Evolutionary conservation across 2,888 invertebrate genomes (phyloP), one percentile per base, ranked within the genome.

Genomic region (Fragum fragum): DNA sequence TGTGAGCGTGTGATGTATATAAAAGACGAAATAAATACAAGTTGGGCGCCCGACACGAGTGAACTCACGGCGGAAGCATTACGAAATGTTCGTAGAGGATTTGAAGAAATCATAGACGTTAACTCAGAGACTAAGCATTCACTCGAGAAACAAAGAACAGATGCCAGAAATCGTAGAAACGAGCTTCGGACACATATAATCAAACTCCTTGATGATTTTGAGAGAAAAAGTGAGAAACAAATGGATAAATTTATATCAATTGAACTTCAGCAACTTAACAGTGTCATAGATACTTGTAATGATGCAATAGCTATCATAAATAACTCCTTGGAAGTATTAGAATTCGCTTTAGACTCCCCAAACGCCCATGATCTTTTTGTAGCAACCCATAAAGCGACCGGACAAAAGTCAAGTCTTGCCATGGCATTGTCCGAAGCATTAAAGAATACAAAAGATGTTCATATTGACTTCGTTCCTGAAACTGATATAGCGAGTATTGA

Each of bases 1-100:
- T 85, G 85, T 47, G 78, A 85, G n/a, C 59, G 85, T 61, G 78
- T 85, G 6, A 80, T 85, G 82, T 76, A 78, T 21, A 82, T 85
- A n/a, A 82, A 76, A 68, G 82, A 82, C 55, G 85, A 85, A 57
- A 77, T 85, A 1, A 63, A 81, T 7, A 36, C 53, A 2, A 73
- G 75, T 21, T 82, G 77, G 78, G 73, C 75, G 26, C 68, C 57
- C 7, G 73, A 73, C 11, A 70, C 70, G 9, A 66, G 73, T 39
- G 47, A 69, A n/a, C 63, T 74, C 5, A 79, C 83, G 1, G 29
- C 80, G 9, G 69, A 73, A 9, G 83, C 82, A 11, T 57, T 85
- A 23, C 42, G 75, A 26, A 70, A 66, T 18, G 75, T 85, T 11
- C 53, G 68, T 11, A 63, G 66, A 39, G 76, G 85, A 36, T 85